A percentile compares a stretch with the other conserved stretches of the same genome.
Evolutionary conservation across 2,797 vertebrate genomes (phyloP).

Genomic region (Psittacula echo): DNA sequence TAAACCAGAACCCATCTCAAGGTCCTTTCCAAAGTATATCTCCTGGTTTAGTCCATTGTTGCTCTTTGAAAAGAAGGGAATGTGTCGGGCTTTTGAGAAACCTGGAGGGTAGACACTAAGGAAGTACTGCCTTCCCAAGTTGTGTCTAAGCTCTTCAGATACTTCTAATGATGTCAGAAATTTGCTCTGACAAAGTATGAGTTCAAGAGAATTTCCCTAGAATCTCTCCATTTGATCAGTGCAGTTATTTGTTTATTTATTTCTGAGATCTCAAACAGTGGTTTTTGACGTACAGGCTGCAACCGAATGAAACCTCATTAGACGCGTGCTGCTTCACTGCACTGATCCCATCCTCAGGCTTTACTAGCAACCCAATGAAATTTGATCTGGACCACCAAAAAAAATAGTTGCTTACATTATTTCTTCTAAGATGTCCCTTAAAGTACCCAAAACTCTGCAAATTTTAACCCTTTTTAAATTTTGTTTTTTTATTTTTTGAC

Average conservation of each 20-base stretch:
- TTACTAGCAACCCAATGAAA: neutral
- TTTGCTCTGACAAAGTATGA: conserved; percentile 19
- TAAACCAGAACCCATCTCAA: conserved; percentile 3
- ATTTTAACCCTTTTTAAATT: neutral
- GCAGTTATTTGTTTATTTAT: neutral
- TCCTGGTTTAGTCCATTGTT: neutral
- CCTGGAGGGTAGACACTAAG: neutral
- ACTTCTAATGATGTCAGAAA: conserved; percentile 5
- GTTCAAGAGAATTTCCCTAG: conserved; percentile 22
- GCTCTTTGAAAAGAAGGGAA: neutral
- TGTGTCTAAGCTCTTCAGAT: neutral
- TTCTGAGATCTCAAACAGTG: neutral
- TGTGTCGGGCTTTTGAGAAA: neutral
- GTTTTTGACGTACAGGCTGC: conserved; percentile 37
- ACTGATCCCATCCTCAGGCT: neutral
- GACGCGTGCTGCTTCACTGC: neutral
- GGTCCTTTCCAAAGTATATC: neutral
- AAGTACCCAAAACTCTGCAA: neutral
- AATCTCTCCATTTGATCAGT: neutral
- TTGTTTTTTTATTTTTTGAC: neutral
- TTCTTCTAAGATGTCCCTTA: neutral
- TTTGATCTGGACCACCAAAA: neutral
- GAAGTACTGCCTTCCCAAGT: neutral
- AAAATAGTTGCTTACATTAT: neutral
- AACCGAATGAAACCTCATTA: neutral